Conservation (phyloP, 1,140 invertebrate species). For the Agraylea sexmaculata region DNA sequence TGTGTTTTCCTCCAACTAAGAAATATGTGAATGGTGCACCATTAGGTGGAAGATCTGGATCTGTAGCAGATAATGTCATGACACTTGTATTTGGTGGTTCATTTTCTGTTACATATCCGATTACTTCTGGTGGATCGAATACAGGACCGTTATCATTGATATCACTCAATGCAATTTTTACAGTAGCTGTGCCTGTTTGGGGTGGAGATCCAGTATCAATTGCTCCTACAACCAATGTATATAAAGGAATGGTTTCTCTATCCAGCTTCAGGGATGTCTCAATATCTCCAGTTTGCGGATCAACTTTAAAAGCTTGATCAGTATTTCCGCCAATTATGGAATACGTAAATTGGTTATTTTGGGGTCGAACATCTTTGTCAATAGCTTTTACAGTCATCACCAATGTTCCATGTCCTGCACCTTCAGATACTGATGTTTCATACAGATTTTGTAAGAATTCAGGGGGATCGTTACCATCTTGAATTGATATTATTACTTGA, state of each 20-base stretch:
- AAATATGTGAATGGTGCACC: conserved; percentile 80
- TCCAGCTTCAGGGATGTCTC: conserved; percentile 67
- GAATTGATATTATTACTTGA: conserved; percentile 82
- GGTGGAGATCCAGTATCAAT: conserved; percentile 80
- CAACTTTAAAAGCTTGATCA: conserved; percentile 77
- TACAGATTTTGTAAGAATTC: conserved; percentile 73
- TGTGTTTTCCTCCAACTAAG: conserved; percentile 65
- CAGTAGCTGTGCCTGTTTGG: conserved; percentile 74
- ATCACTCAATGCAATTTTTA: conserved; percentile 68
- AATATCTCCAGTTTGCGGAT: conserved; percentile 72
- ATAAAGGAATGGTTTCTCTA: conserved; percentile 63
- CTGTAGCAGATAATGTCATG: conserved; percentile 71
- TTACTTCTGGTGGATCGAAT: conserved; percentile 57
- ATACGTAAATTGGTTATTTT: conserved; percentile 88
- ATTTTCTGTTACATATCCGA: conserved; percentile 77
- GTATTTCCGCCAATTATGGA: conserved; percentile 77
- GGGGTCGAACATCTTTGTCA: conserved; percentile 81
- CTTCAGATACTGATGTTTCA: conserved; percentile 66
- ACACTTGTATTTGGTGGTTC: conserved; percentile 74
- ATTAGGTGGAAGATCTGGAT: conserved; percentile 85
- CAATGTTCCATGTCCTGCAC: conserved; percentile 54
- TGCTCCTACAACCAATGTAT: conserved; percentile 76
- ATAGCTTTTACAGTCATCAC: conserved; percentile 72
- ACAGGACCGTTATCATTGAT: conserved; percentile 89
- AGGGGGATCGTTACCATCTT: conserved; percentile 92